Evolutionary conservation across 1,140 invertebrate species (phyloP).

Genomic region (Drosophila willistoni): DNA sequence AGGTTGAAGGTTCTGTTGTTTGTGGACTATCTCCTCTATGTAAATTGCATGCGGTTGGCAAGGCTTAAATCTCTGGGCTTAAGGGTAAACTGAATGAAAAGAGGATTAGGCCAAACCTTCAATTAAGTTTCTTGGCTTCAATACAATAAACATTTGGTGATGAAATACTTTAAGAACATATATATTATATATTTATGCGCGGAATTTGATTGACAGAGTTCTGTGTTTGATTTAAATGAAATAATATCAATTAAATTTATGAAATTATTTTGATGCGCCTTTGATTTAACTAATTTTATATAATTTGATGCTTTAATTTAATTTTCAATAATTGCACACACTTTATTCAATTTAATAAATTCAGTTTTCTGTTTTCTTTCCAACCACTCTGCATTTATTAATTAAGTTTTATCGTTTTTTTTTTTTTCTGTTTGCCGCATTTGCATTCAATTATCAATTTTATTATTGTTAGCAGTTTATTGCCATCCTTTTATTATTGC

Average conservation of each 20-base stretch:
- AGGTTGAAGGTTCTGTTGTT: not conserved
- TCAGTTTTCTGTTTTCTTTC: conserved; percentile 17
- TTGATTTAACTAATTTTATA: not conserved
- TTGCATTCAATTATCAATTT: conserved; percentile 66
- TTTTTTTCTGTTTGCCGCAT: conserved; percentile 40
- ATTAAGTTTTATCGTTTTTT: conserved; percentile 40
- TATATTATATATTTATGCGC: too few species aligned
- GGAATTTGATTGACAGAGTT: too few species aligned
- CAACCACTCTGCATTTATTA: conserved; percentile 37
- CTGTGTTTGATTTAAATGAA: not conserved
- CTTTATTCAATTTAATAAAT: not conserved
- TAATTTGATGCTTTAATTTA: not conserved
- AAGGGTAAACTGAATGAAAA: not conserved
- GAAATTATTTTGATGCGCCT: not conserved
- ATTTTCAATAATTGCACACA: not conserved
- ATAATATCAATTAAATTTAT: not conserved
- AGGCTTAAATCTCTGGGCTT: conserved; percentile 1
- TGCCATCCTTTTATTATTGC: conserved; percentile 25
- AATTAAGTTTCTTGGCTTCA: conserved; percentile 8
- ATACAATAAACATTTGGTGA: too few species aligned
- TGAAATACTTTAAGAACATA: too few species aligned
- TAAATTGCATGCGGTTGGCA: conserved; percentile 17
- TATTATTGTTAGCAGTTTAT: conserved; percentile 42
- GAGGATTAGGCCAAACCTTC: conserved; percentile 19
- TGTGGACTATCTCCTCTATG: not conserved